Base-by-base conservation (phyloP, 2,888 invertebrate genomes). In the Vanessa cardui region DNA sequence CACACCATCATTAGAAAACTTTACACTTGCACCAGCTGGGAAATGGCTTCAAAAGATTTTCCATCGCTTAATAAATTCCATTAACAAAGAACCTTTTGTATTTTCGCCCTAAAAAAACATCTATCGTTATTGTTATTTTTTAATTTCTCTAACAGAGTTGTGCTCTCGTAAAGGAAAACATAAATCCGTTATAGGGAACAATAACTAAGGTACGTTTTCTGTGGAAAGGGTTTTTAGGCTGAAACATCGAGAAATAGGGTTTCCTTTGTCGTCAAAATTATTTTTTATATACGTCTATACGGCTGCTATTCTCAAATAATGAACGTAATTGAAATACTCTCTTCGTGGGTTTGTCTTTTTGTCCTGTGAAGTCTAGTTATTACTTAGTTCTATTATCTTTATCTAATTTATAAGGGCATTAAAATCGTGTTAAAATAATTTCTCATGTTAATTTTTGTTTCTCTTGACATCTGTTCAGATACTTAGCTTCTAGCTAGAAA, bases 131-230 rank as follows among this genome's bases (percentile, higher is more conserved):
- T 79, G 76, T 80, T 79, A 68, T 52, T 80, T 79, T 80, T 79
- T 77, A 79, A 80, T 81, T 79, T 75, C 69, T 72, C 73, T 70
- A 64, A 70, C 71, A 72, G 68, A 74, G 75, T 52, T 63, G 73
- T 74, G 71, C 72, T 76, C 66, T 67, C 73, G 72, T 70, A 75
- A 77, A 78, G 70, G 73, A 74, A 78, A 80, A 81, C 78, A 80
- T 77, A 80, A 83, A 79, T 80, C 78, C 77, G 75, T 78, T 78
- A 72, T 72, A 50, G 73, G 75, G 75, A 81, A 80, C 75, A 79
- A 80, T 79, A 81, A 81, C 78, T 76, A 50, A 74, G 74, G 74
- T 73, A 73, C 74, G 77, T 78, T 77, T 80, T 75, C 71, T 71
- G 65, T 75, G 75, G 76, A 80, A 78, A 76, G 80, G 79, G 78